phyloP scores from a whole-genome alignment of 2,113 vertebrate species.

The Clupea harengus region DNA sequence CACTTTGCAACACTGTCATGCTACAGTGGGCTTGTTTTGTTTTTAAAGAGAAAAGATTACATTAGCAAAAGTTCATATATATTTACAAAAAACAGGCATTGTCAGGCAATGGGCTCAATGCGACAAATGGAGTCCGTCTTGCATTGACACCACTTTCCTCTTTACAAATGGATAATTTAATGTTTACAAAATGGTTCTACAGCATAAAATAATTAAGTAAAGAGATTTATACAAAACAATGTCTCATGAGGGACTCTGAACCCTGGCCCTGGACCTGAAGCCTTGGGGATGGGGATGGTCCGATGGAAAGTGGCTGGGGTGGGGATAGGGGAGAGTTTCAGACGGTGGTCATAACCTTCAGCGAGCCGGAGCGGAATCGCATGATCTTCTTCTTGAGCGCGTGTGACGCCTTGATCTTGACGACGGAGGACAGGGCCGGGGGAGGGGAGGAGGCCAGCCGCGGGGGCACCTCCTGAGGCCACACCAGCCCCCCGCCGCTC shows the following conservation, averaged over 20 bases:
- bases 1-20: background rate
- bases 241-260: background rate
- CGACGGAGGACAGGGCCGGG: conserved; percentile 67
- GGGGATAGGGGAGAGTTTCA: conserved; percentile 56
- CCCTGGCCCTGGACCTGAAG: no score
- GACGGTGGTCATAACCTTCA: conserved; percentile 93
- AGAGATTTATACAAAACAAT: background rate
- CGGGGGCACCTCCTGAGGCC: conserved; percentile 86
- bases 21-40: background rate
- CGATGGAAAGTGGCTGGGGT: background rate
- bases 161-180: background rate
- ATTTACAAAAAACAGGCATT: conserved; percentile 12
- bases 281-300: background rate
- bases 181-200: background rate
- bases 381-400: conserved; percentile 92
- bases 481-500: conserved; percentile 84
- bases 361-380: conserved; percentile 85
- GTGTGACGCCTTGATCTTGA: conserved; percentile 91
- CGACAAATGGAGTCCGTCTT: background rate
- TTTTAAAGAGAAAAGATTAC: background rate
- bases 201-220: background rate
- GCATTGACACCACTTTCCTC: background rate
- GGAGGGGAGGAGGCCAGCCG: conserved; percentile 66
- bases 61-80: background rate
- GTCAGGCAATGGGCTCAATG: background rate